Conservation (phyloP, 2,888 invertebrate genomes). For the Tipula confusa region DNA sequence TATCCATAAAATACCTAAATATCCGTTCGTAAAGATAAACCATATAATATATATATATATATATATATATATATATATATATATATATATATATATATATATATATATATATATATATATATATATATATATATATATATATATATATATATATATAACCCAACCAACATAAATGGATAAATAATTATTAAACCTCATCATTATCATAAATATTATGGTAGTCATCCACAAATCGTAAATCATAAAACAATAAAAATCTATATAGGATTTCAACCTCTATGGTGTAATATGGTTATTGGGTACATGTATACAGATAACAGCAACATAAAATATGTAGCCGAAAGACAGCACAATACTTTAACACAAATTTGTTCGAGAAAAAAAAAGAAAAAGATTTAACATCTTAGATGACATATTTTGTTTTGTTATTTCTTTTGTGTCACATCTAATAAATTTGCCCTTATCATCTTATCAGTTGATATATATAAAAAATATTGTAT, state of each 20-base stretch:
- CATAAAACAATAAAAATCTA: slow-evolving; percentile 1
- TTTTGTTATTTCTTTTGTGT: slow-evolving; percentile 1
- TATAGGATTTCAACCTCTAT: background rate
- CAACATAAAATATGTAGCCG: background rate
- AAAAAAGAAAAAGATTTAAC: background rate
- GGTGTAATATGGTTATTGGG: background rate
- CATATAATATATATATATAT: too few species aligned
- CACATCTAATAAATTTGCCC: slow-evolving; percentile 3
- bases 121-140: too few species aligned
- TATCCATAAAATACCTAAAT: too few species aligned
- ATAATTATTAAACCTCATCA: slow-evolving; percentile 20
- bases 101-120: background rate
- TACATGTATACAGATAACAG: background rate
- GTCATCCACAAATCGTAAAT: background rate
- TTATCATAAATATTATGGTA: slow-evolving; percentile 12
- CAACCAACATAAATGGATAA: background rate
- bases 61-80: too few species aligned
- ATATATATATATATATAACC: background rate
- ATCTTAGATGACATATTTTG: slow-evolving; percentile 12
- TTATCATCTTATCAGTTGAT: background rate
- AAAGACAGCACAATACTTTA: background rate
- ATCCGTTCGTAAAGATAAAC: too few species aligned
- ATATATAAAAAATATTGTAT: background rate
- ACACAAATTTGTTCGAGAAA: background rate
- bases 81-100: too few species aligned